Percentiles rank a stretch among this genome's conserved stretches.
Evolutionary conservation across 2,113 vertebrate genomes (phyloP).

Genomic region (Gopherus flavomarginatus): DNA sequence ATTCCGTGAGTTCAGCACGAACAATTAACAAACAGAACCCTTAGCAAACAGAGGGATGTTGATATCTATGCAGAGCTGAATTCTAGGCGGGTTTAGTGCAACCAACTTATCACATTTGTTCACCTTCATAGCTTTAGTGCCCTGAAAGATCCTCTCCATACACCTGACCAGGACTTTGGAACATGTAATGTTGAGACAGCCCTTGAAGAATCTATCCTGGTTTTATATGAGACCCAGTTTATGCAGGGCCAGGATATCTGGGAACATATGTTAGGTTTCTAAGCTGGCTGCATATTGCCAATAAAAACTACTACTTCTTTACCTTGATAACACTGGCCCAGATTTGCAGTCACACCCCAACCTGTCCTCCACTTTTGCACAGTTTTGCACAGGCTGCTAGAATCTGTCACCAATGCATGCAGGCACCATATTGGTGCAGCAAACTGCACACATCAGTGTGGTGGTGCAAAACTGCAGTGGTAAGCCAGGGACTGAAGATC

Average conservation of each 20-base stretch:
- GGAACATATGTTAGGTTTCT: too few relatives aligned
- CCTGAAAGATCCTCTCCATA: background rate
- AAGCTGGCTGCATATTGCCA: background rate
- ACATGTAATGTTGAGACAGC: background rate
- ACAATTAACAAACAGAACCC: background rate
- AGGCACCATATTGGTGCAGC: background rate
- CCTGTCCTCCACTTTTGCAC: background rate
- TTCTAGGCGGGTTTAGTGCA: background rate
- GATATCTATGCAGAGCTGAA: background rate
- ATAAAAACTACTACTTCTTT: background rate
- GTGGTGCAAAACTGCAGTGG: background rate
- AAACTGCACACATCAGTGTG: background rate
- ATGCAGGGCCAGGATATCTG: background rate
- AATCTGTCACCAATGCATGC: background rate
- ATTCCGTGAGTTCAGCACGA: background rate
- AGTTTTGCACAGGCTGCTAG: background rate
- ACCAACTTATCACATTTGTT: background rate
- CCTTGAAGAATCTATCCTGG: background rate
- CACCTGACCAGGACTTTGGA: background rate
- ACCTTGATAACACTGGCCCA: background rate
- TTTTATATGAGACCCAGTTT: background rate
- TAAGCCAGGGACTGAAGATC: background rate
- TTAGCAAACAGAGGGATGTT: background rate
- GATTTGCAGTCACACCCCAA: accelerated
- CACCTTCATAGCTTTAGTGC: background rate